Percentiles rank a stretch among this genome's conserved stretches.
Conservation (phyloP, 1,140 invertebrate genomes). For the Liolophura sinensis region DNA sequence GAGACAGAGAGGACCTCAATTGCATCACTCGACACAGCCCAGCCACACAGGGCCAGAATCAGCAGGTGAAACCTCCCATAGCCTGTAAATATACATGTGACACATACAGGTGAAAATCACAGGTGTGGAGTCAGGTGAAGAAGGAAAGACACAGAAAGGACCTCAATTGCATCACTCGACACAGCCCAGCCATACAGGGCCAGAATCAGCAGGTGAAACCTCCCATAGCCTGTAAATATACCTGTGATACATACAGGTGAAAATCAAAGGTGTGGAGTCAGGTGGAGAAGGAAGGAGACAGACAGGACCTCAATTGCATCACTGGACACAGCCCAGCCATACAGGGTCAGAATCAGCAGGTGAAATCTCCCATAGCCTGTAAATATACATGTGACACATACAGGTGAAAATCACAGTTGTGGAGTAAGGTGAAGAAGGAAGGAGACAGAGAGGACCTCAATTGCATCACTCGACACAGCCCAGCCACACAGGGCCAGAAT, state of each 20-base stretch:
- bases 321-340: constrained; percentile 90
- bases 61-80: constrained; percentile 91
- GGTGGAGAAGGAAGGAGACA: constrained; percentile 87
- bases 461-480: constrained; percentile 92
- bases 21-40: constrained; percentile 92
- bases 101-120: too few species aligned
- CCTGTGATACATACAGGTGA: too few species aligned
- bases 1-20: constrained; percentile 88
- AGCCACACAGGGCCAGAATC: constrained; percentile 80
- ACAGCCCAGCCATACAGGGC: constrained; percentile 87
- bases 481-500: constrained; percentile 83
- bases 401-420: too few species aligned
- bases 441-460: constrained; percentile 85
- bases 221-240: constrained; percentile 80
- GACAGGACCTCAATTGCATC: constrained; percentile 92
- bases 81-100: constrained; percentile 69
- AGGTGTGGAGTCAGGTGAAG: too few species aligned
- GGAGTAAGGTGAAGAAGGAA: constrained; percentile 93
- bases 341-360: constrained; percentile 77
- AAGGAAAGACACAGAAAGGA: constrained; percentile 87
- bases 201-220: constrained; percentile 84
- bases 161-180: constrained; percentile 92
- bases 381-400: too few species aligned
- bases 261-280: too few species aligned
- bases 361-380: constrained; percentile 91